Conservation (phyloP, 2,113 vertebrate genomes). For the Gymnorhina tibicen region DNA sequence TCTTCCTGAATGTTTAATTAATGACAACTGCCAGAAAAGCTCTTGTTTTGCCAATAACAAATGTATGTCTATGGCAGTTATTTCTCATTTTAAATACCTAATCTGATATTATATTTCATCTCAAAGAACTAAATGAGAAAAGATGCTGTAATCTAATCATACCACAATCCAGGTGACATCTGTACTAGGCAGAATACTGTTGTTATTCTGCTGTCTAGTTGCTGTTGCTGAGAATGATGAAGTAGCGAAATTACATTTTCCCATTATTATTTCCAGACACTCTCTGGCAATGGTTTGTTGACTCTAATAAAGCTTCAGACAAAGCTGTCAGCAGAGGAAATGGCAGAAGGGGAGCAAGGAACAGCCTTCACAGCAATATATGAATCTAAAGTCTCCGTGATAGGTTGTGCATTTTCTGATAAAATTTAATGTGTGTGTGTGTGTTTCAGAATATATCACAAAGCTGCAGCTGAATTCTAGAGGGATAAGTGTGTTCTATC, state of each 20-base stretch:
- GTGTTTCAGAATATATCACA: constrained; percentile 52
- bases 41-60: background rate
- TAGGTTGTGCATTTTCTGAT: constrained; percentile 55
- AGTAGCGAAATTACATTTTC: constrained; percentile 80
- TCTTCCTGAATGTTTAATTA: background rate
- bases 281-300: constrained; percentile 80
- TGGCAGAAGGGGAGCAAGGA: constrained; percentile 68
- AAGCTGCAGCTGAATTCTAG: constrained; percentile 47
- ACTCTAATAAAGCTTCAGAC: constrained; percentile 83
- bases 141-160: constrained; percentile 70
- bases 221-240: constrained; percentile 75
- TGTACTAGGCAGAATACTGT: constrained; percentile 72
- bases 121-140: constrained; percentile 62
- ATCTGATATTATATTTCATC: constrained; percentile 60
- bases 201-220: constrained; percentile 76
- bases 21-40: constrained; percentile 13
- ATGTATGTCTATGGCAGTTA: constrained; percentile 17
- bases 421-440: constrained; percentile 49
- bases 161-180: constrained; percentile 70
- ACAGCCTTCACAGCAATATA: constrained; percentile 65
- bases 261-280: constrained; percentile 82
- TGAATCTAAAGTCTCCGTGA: constrained; percentile 48
- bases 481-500: constrained; percentile 52
- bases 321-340: constrained; percentile 80
- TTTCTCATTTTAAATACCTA: constrained; percentile 59